Percentiles rank a stretch among this genome's conserved stretches.
phyloP scores from a whole-genome alignment of 2,888 invertebrate genomes.

The Leptinotarsa tumamoca region DNA sequence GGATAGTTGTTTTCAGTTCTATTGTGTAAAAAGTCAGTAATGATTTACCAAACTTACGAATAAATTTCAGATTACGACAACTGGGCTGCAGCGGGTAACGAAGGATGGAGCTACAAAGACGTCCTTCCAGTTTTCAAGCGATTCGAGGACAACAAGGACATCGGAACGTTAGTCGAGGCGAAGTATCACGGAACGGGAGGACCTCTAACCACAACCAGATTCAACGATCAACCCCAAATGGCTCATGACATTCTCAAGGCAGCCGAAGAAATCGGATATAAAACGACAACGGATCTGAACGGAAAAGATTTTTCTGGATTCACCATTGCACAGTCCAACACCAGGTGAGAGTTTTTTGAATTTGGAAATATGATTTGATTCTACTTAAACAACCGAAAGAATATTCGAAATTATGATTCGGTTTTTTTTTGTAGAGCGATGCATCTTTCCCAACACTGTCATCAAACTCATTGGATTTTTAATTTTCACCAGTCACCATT shows the following conservation, averaged over 20 bases:
- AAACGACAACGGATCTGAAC: constrained; percentile 74
- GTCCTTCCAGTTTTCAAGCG: constrained; percentile 79
- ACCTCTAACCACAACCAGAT: constrained; percentile 73
- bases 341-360: constrained; percentile 65
- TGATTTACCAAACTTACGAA: background rate
- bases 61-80: constrained; percentile 74
- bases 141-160: constrained; percentile 77
- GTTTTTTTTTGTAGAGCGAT: too few species aligned
- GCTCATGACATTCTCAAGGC: constrained; percentile 74
- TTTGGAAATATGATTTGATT: too few species aligned
- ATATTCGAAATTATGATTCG: too few species aligned
- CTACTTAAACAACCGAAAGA: too few species aligned
- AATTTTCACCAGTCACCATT: too few species aligned
- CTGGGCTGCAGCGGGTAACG: constrained; percentile 80
- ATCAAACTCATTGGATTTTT: too few species aligned
- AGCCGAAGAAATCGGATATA: constrained; percentile 73
- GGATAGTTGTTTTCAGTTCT: too few species aligned
- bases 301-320: constrained; percentile 75
- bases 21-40: too few species aligned
- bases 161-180: constrained; percentile 71
- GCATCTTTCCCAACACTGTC: too few species aligned
- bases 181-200: constrained; percentile 74
- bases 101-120: constrained; percentile 84
- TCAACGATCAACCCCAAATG: constrained; percentile 74
- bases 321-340: constrained; percentile 74